These are phyloP conservation scores for Bufotes viridis DNA, from an alignment of 2,797 vertebrate genomes.

Conservation along the genomic window DNA sequence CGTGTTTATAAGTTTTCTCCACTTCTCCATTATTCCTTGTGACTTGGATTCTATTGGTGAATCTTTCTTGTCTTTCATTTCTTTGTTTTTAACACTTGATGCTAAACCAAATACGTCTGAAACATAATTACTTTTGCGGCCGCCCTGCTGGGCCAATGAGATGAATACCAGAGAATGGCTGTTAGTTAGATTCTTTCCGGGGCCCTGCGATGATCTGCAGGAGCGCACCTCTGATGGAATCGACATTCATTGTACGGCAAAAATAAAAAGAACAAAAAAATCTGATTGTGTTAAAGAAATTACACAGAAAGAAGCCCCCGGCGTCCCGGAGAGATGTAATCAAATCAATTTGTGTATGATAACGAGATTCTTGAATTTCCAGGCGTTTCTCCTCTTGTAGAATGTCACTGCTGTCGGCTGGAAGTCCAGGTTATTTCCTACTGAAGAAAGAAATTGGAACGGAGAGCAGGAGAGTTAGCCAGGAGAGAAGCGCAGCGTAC, in stretches of 20 bases:
- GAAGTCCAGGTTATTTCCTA: constrained; percentile 2
- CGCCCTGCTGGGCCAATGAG: constrained; percentile 30
- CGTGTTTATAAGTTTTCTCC: not conserved
- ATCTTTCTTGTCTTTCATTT: not conserved
- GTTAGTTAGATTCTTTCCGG: constrained; percentile 19
- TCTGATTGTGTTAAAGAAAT: constrained; percentile 21
- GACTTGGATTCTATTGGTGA: not conserved
- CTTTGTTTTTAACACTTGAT: not conserved
- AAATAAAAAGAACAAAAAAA: not conserved
- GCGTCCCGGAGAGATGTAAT: constrained; percentile 44
- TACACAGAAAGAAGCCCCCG: not conserved
- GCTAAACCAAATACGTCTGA: constrained; percentile 11
- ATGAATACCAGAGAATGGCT: constrained; percentile 1
- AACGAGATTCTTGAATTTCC: constrained; percentile 56
- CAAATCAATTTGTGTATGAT: constrained; percentile 67
- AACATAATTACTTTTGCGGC: constrained; percentile 36
- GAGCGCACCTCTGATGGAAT: not conserved
- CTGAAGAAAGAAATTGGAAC: constrained; percentile 7
- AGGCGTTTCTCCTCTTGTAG: constrained; percentile 58
- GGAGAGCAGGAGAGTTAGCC: not conserved
- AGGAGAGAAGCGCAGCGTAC: not conserved
- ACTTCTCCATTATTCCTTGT: not conserved
- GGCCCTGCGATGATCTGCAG: not conserved
- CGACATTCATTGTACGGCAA: not conserved
- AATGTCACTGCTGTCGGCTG: not conserved